Conservation (phyloP, 2,797 vertebrate genomes). For the Gallinago solitaria region DNA sequence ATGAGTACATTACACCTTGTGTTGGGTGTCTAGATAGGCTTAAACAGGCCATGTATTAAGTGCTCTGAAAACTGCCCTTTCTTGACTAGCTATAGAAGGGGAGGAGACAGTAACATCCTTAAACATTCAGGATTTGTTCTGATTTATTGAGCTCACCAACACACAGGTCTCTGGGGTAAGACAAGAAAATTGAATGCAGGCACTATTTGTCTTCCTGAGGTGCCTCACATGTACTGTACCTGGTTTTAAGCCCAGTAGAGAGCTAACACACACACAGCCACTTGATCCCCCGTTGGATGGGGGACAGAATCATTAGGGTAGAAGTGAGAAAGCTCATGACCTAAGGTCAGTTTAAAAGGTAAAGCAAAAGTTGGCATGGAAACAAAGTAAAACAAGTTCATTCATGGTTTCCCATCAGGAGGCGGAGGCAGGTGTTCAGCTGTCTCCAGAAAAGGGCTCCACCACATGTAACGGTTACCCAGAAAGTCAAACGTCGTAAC, state of each 20-base stretch:
- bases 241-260: background rate
- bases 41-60: background rate
- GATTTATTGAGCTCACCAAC: background rate
- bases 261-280: background rate
- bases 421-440: background rate
- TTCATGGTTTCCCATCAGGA: background rate
- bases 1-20: background rate
- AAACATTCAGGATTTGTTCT: background rate
- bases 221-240: background rate
- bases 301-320: fast-evolving
- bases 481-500: fast-evolving
- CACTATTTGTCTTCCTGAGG: background rate
- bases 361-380: background rate
- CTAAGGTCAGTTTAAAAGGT: background rate
- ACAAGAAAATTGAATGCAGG: background rate
- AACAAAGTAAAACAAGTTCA: background rate
- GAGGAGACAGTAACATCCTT: background rate
- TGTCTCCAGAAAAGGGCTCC: background rate
- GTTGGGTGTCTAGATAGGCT: background rate
- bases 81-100: fast-evolving
- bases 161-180: background rate
- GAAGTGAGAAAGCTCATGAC: background rate
- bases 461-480: fast-evolving
- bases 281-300: background rate
- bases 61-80: background rate